These are phyloP conservation scores for Palythoa caribaeorum DNA, from an alignment of 92 coral and sea anemone species.

Conservation along the genomic window DNA sequence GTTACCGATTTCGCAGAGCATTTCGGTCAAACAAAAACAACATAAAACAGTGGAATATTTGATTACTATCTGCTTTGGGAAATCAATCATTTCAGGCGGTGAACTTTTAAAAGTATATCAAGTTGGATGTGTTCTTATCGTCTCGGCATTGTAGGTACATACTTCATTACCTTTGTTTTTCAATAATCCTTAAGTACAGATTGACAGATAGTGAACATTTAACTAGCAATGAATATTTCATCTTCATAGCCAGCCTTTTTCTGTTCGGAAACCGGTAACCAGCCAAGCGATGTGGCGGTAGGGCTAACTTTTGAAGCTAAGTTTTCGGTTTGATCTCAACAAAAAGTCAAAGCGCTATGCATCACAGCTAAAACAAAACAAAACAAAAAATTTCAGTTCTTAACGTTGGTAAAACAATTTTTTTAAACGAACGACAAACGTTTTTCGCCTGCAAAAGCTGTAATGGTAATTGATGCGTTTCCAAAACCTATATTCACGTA, in stretches of 20 bases:
- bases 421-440: too few relatives aligned
- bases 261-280: not conserved
- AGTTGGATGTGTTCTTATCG: constrained; percentile 8
- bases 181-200: not conserved
- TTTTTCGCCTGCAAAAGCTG: too few relatives aligned
- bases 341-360: not conserved
- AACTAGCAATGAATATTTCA: constrained; percentile 7
- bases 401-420: too few relatives aligned
- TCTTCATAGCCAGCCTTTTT: not conserved
- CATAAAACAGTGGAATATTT: constrained; percentile 3
- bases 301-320: not conserved
- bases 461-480: too few relatives aligned
- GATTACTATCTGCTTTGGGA: constrained; percentile 4
- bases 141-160: not conserved
- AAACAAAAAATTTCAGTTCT: too few relatives aligned
- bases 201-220: constrained; percentile 22
- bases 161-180: not conserved
- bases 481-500: too few relatives aligned
- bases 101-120: not conserved
- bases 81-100: constrained; percentile 30
- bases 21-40: not conserved
- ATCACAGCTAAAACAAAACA: not conserved
- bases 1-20: not conserved
- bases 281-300: not conserved
- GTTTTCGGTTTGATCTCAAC: not conserved